These are phyloP conservation scores for Julus scanicus DNA, from an alignment of 2,888 invertebrate genomes.

Conservation along the genomic window DNA sequence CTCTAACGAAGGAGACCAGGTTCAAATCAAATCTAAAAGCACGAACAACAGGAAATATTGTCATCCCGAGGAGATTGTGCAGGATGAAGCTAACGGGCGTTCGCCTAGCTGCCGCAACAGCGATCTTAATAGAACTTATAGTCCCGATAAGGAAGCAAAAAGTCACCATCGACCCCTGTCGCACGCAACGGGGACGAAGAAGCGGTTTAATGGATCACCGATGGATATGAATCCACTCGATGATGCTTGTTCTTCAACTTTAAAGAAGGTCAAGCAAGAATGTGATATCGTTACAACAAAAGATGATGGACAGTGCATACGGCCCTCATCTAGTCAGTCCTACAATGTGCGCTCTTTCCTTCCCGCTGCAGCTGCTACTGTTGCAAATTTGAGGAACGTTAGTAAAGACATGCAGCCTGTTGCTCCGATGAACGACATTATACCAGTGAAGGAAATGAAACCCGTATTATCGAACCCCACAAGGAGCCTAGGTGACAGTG, in stretches of 20 bases:
- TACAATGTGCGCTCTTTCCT: conserved; percentile 24
- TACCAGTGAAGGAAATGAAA: background rate
- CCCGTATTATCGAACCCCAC: background rate
- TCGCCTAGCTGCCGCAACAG: background rate
- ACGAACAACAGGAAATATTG: background rate
- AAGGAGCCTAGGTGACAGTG: conserved; percentile 5
- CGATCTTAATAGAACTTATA: background rate
- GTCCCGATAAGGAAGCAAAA: conserved; percentile 10
- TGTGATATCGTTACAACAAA: background rate
- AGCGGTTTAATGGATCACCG: background rate
- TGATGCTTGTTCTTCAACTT: conserved; percentile 21
- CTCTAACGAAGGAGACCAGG: background rate
- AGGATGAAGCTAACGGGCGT: background rate
- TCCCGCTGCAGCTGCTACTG: background rate
- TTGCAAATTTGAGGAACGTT: background rate
- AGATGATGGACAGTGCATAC: conserved; percentile 24
- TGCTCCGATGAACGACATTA: background rate
- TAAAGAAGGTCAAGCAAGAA: conserved; percentile 23
- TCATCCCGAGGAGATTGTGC: background rate
- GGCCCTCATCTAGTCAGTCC: conserved; percentile 35
- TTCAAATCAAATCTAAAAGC: background rate
- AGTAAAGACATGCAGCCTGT: background rate
- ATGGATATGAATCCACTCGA: background rate
- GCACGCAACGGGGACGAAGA: background rate
- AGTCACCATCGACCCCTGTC: background rate